phyloP scores from a whole-genome alignment of 1,140 invertebrate genomes.

The Drosophila tristis region DNA sequence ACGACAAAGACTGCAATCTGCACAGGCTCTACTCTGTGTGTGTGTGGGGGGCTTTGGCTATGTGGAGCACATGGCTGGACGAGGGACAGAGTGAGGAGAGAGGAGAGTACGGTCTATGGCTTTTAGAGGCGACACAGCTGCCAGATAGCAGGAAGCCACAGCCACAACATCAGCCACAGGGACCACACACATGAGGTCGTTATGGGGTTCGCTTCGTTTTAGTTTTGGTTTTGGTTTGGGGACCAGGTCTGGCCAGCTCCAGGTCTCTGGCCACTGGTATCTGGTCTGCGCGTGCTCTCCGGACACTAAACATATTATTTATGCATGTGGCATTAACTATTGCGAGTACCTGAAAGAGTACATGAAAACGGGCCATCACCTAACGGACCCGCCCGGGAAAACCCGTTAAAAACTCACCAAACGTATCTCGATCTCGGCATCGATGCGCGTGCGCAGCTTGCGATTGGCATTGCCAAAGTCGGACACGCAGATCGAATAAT shows the following conservation, averaged over 20 bases:
- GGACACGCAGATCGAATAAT: slow-evolving; percentile 90
- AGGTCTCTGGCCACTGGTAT: background rate
- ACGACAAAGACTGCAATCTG: too few species aligned
- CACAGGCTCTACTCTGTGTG: slow-evolving; percentile 10
- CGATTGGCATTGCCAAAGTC: slow-evolving; percentile 89
- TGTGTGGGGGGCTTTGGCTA: slow-evolving; percentile 25
- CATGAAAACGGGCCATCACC: slow-evolving; percentile 15
- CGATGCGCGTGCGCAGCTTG: slow-evolving; percentile 88
- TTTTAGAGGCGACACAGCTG: slow-evolving; percentile 62
- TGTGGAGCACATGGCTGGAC: slow-evolving; percentile 52
- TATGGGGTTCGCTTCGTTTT: slow-evolving; percentile 30
- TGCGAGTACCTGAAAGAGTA: background rate
- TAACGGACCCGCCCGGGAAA: slow-evolving; percentile 29
- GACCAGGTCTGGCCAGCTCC: slow-evolving; percentile 4
- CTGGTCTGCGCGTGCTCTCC: slow-evolving; percentile 4
- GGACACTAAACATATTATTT: slow-evolving; percentile 58
- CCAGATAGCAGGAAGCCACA: slow-evolving; percentile 33
- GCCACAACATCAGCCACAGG: slow-evolving; percentile 38
- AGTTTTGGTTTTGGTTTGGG: slow-evolving; percentile 27
- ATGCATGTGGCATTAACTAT: slow-evolving; percentile 52
- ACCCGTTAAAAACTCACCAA: slow-evolving; percentile 88
- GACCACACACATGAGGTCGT: slow-evolving; percentile 69
- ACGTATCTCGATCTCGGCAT: slow-evolving; percentile 94
- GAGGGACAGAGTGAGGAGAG: background rate
- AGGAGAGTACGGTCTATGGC: slow-evolving; percentile 24